Evolutionary conservation across 2,113 vertebrate genomes (phyloP).

Genomic region (Noctilio leporinus): DNA sequence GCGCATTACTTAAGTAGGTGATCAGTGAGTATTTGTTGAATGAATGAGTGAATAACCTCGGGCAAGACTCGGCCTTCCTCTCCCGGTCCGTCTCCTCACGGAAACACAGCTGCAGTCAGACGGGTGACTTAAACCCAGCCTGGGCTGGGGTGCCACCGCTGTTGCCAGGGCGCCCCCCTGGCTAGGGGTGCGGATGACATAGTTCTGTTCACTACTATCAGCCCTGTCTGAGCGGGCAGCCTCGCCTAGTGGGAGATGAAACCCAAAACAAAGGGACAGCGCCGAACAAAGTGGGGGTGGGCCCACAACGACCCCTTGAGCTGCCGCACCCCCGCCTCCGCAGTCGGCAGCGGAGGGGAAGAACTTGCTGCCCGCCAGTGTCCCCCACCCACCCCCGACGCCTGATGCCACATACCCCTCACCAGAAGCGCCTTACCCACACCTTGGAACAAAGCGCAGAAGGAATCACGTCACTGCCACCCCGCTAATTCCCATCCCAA

Average conservation of each 20-base stretch:
- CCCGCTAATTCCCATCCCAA: neutral
- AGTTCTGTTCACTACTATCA: neutral
- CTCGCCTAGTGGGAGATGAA: neutral
- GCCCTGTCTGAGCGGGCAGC: neutral
- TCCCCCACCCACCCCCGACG: neutral
- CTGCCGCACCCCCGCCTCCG: neutral
- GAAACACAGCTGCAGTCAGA: neutral
- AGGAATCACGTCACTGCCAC: neutral
- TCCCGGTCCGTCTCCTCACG: neutral
- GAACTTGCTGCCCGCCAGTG: neutral
- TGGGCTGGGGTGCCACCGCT: neutral
- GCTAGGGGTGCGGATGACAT: neutral
- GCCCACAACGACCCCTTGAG: neutral
- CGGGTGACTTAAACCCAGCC: neutral
- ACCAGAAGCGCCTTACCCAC: neutral
- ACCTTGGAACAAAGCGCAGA: neutral
- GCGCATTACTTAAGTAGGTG: neutral
- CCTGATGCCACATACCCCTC: neutral
- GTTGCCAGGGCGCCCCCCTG: neutral
- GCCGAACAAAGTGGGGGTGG: neutral
- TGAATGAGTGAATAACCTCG: neutral
- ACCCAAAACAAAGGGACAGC: constrained; percentile 28
- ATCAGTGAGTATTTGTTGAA: neutral
- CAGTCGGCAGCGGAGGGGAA: rapidly evolving
- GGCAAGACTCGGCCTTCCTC: neutral